These are phyloP conservation scores for Augiades crinisus DNA, from an alignment of 2,888 invertebrate species.

Conservation along the genomic window DNA sequence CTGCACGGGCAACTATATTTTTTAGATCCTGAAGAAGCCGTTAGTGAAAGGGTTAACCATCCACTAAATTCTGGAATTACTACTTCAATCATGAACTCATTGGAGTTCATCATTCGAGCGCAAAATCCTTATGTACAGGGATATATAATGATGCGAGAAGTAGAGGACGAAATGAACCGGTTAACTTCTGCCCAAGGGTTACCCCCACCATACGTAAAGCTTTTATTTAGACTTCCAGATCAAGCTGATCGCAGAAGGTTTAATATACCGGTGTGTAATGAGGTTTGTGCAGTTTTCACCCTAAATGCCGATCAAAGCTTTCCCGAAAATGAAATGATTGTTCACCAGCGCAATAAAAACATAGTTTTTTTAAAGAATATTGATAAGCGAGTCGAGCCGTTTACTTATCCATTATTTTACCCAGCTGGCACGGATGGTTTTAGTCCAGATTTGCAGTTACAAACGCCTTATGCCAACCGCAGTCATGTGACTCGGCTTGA, in stretches of 20 bases:
- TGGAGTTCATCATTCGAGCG: too few relatives aligned
- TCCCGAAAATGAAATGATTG: slow-evolving; percentile 32
- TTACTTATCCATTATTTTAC: slow-evolving; percentile 32
- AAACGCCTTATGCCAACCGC: slow-evolving; percentile 29
- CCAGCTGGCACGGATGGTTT: slow-evolving; percentile 32
- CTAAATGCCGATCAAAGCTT: slow-evolving; percentile 30
- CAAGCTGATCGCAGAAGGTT: slow-evolving; percentile 28
- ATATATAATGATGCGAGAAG: slow-evolving; percentile 31
- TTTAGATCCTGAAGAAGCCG: slow-evolving; percentile 30
- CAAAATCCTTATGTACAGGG: slow-evolving; percentile 29
- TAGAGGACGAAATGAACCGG: slow-evolving; percentile 31
- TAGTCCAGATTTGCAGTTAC: slow-evolving; percentile 30
- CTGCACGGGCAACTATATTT: slow-evolving; percentile 29
- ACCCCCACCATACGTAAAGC: too few relatives aligned
- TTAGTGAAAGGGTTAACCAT: too few relatives aligned
- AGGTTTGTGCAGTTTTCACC: slow-evolving; percentile 31
- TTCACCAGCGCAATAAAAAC: slow-evolving; percentile 31
- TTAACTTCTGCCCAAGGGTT: slow-evolving; percentile 26
- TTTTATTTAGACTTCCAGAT: slow-evolving; percentile 31
- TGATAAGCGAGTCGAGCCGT: slow-evolving; percentile 32
- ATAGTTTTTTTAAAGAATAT: slow-evolving; percentile 28
- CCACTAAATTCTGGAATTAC: too few relatives aligned
- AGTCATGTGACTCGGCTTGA: slow-evolving; percentile 32
- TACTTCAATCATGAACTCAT: too few relatives aligned
- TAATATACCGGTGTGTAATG: slow-evolving; percentile 31